A percentile compares a stretch with the other conserved stretches of the same genome.
These are phyloP conservation scores for Baryphthengus martii DNA, from an alignment of 2,113 vertebrate genomes.

Conservation along the genomic window DNA sequence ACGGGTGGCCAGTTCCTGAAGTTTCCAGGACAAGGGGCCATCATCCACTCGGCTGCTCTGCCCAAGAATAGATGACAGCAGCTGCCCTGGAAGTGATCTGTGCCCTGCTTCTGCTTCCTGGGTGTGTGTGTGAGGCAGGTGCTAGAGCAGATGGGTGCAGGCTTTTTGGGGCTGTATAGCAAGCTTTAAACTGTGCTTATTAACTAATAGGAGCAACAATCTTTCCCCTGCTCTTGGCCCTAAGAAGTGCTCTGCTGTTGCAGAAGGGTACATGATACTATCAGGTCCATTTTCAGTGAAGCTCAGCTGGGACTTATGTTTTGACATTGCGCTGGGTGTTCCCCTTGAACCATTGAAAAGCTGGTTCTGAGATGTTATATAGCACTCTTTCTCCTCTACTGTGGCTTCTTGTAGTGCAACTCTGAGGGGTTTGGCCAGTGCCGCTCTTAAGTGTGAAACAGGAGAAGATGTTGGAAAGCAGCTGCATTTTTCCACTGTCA, in stretches of 20 bases:
- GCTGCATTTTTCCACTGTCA: fast-evolving
- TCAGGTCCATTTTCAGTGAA: not conserved
- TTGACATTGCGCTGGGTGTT: not conserved
- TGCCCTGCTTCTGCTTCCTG: not conserved
- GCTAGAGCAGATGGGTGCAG: not conserved
- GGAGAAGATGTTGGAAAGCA: not conserved
- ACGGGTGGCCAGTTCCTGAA: not conserved
- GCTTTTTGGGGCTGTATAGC: not conserved
- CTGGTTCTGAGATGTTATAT: not conserved
- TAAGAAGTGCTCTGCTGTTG: not conserved
- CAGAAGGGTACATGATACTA: not conserved
- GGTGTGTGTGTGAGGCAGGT: not conserved
- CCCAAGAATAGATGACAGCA: not conserved
- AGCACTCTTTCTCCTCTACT: fast-evolving
- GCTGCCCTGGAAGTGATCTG: not conserved
- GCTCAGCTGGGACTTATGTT: not conserved
- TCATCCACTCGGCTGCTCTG: not conserved
- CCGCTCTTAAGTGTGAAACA: not conserved
- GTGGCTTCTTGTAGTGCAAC: not conserved
- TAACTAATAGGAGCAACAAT: not conserved
- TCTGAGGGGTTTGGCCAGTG: not conserved
- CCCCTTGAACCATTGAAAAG: not conserved
- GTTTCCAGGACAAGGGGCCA: fast-evolving
- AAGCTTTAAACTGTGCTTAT: not conserved
- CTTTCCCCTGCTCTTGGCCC: not conserved